These are phyloP conservation scores for Epizoanthus ramosus DNA, from an alignment of 92 coral and sea anemone species.

Conservation along the genomic window DNA sequence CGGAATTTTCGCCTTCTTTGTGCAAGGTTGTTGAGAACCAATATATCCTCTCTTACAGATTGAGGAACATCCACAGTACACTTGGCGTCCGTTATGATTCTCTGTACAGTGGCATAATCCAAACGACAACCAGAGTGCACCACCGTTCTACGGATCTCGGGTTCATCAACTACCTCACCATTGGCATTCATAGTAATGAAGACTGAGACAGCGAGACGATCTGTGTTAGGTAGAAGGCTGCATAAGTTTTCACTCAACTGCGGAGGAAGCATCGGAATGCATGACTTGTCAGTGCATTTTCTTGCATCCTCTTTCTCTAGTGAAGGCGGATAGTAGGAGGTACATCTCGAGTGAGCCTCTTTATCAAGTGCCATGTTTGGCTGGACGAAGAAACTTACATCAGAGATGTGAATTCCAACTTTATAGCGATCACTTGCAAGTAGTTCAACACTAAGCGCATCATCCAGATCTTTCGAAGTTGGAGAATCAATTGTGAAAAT, in stretches of 20 bases:
- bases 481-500: constrained; percentile 79
- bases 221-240: constrained; percentile 63
- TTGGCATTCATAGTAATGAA: constrained; percentile 42
- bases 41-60: constrained; percentile 40
- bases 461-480: constrained; percentile 71
- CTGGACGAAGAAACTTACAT: constrained; percentile 71
- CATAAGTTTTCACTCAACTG: constrained; percentile 69
- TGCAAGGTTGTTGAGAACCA: constrained; percentile 42
- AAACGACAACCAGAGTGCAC: constrained; percentile 62
- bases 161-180: constrained; percentile 47
- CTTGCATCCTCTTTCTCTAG: not conserved
- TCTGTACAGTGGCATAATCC: constrained; percentile 61
- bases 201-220: constrained; percentile 63
- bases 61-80: constrained; percentile 16
- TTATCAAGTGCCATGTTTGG: constrained; percentile 63
- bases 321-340: constrained; percentile 68
- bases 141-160: constrained; percentile 54
- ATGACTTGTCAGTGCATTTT: constrained; percentile 32
- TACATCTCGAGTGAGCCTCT: constrained; percentile 62
- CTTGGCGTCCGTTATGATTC: constrained; percentile 40
- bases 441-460: constrained; percentile 66
- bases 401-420: constrained; percentile 73
- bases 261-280: constrained; percentile 76
- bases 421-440: constrained; percentile 36
- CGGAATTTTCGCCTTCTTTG: constrained; percentile 57